Base-by-base conservation (phyloP, 2,888 invertebrate genomes). In the Melieria picta region DNA sequence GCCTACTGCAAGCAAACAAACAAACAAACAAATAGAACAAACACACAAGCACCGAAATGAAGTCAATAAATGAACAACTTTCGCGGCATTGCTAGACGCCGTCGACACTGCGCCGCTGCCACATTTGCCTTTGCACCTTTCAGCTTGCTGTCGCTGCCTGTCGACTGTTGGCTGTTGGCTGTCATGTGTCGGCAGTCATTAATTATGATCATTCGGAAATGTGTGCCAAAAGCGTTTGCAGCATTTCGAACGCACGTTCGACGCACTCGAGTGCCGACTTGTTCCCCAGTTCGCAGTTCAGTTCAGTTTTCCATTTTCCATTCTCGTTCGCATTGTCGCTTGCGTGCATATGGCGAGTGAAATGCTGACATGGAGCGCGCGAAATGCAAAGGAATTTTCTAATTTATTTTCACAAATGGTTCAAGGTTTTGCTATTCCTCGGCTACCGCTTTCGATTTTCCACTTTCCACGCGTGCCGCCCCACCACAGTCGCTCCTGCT, bases 381-480 rank as follows among this genome's bases (percentile, higher is more conserved):
- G 7, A 62, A 50, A 66, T 74, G 82, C 79, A 78, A 77, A 78
- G 81, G 85, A 85, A 85, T 85, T 85, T 85, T 82, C 80, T 82
- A 85, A 85, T 85, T 85, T 85, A 84, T 83, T 84, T 84, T 80
- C 77, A 76, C 82, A 82, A 81, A 81, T 81, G 80, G 81, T 83
- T 85, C 84, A 84, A 85, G 84, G 85, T 83, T 80, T 77, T 78
- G 76, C 58, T 76, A 60, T 74, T 71, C 67, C 30, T 30, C 30
- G 30, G 30, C 30, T 30, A 30, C 30, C 30, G 30, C 30, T 30
- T 30, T 30, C 30, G 30, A 30, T 30, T 30, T 30, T 30, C 30
- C 30, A 30, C 30, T 30, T 30, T 30, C 30, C 30, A 30, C 30
- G 30, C 30, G 30, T 30, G 30, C 30, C 30, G 30, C 30, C 30